These are phyloP conservation scores for Epizoanthus scotinus DNA, from an alignment of 92 coral and sea anemone species.

Conservation along the genomic window DNA sequence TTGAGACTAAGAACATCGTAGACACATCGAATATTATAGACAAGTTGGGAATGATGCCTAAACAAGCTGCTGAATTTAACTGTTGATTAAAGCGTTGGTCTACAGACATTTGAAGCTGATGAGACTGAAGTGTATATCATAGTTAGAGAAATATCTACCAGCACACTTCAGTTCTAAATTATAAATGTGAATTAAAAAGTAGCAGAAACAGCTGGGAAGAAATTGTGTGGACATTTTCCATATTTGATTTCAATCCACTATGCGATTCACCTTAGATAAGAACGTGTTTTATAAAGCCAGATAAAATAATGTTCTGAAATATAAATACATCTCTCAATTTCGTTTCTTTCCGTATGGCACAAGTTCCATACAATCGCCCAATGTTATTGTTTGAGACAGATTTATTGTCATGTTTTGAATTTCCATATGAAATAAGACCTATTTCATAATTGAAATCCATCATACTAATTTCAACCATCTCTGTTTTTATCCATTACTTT, in stretches of 20 bases:
- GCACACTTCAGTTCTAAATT: constrained; percentile 18
- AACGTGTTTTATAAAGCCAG: too few species aligned
- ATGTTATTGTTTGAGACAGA: constrained; percentile 12
- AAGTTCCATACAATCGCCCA: constrained; percentile 7
- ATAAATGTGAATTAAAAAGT: background rate
- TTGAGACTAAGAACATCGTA: background rate
- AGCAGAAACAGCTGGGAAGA: background rate
- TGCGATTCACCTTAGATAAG: too few species aligned
- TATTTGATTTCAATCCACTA: too few species aligned
- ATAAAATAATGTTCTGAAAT: background rate
- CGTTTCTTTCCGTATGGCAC: background rate
- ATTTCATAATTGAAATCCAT: background rate
- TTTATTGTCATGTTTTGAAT: constrained; percentile 1
- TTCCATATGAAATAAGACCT: background rate
- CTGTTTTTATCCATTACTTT: background rate
- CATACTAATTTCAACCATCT: background rate
- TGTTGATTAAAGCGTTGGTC: too few species aligned
- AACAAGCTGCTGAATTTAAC: too few species aligned
- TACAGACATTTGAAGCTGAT: too few species aligned
- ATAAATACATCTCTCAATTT: background rate
- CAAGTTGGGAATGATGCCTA: too few species aligned
- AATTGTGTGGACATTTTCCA: background rate
- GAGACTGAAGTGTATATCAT: too few species aligned
- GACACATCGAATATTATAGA: too few species aligned
- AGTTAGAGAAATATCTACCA: background rate